Conservation (phyloP, 2,113 vertebrate genomes). For the Telmatochromis brichardi region DNA sequence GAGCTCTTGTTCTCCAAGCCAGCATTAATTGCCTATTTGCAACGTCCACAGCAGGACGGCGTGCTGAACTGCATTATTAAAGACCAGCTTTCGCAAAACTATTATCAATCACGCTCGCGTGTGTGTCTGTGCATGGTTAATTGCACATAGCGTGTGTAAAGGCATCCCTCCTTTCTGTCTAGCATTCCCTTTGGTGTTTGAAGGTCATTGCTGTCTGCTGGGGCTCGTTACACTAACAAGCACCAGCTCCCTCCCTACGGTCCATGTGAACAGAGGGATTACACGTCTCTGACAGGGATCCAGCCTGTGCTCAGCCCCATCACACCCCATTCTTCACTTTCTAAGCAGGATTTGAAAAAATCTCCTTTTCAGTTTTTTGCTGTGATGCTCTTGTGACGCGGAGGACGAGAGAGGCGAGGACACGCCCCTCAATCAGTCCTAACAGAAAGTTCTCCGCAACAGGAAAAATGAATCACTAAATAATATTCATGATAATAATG, state of each 20-base stretch:
- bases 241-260: not conserved
- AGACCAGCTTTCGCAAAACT: not conserved
- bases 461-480: not conserved
- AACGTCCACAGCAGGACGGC: not conserved
- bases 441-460: not conserved
- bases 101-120: not conserved
- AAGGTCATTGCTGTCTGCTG: constrained; percentile 30
- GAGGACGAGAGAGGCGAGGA: not conserved
- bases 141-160: not conserved
- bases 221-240: constrained; percentile 43
- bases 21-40: constrained; percentile 12
- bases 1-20: not conserved
- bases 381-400: not conserved
- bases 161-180: not conserved
- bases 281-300: not conserved
- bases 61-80: constrained; percentile 20
- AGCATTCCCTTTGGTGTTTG: not conserved
- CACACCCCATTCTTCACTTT: not conserved
- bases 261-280: not conserved
- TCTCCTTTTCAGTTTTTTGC: not conserved
- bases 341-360: not conserved
- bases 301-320: not conserved
- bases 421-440: not conserved
- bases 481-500: not conserved
- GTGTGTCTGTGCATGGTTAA: not conserved